Evolutionary conservation across 2,113 vertebrate genomes (phyloP).

Genomic region (Litocranius walleri): DNA sequence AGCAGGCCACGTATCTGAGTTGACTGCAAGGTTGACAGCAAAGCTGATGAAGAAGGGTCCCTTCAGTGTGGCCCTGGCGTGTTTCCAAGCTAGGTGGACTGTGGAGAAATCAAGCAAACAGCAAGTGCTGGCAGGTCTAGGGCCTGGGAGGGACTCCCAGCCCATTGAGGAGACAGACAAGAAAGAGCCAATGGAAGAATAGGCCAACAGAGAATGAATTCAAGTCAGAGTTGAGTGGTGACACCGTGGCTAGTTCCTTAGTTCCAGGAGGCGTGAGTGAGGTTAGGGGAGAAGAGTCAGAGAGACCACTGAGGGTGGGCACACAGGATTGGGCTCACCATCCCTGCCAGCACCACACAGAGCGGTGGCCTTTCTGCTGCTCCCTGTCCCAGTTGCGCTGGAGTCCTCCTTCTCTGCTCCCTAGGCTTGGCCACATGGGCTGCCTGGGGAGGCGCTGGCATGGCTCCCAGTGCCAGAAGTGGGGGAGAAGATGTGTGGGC

Average conservation of each 20-base stretch:
- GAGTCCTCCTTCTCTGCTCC: not conserved
- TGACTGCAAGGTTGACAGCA: not conserved
- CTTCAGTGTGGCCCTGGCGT: not conserved
- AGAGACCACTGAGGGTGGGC: not conserved
- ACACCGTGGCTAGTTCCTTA: not conserved
- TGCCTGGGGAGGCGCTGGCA: constrained; percentile 30
- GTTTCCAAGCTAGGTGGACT: not conserved
- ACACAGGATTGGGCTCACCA: not conserved
- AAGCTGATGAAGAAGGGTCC: not conserved
- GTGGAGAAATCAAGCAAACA: not conserved
- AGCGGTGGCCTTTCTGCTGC: not conserved
- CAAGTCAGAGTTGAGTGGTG: not conserved
- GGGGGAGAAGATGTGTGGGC: constrained; percentile 22
- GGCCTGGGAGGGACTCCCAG: not conserved
- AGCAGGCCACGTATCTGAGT: not conserved
- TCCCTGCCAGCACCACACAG: not conserved
- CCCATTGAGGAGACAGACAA: not conserved
- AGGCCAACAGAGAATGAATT: not conserved
- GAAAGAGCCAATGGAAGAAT: not conserved
- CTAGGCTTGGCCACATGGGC: not conserved
- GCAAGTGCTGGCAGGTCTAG: not conserved
- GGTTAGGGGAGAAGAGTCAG: not conserved
- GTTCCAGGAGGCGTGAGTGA: not conserved
- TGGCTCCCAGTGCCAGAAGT: constrained; percentile 28
- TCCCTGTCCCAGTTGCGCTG: not conserved